Percentiles rank a stretch among this genome's conserved stretches.
These are phyloP conservation scores for Indri indri DNA, from an alignment of 2,113 vertebrate genomes.

Conservation along the genomic window DNA sequence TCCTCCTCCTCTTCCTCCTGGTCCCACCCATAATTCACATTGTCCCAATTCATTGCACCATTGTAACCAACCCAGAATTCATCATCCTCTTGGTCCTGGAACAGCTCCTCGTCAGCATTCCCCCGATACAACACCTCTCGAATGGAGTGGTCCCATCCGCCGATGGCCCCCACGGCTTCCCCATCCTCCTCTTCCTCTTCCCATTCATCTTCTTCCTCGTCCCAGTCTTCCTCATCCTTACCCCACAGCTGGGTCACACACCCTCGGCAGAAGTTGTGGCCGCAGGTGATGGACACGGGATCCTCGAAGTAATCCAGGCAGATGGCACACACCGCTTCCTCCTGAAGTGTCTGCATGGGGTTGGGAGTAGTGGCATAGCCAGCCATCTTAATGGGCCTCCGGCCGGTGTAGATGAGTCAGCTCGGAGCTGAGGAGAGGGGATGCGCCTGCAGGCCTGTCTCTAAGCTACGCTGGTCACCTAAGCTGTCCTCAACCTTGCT, in stretches of 20 bases:
- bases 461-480: too few species aligned
- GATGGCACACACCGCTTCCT: conserved; percentile 82
- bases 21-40: background rate
- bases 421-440: background rate
- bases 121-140: background rate
- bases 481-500: too few species aligned
- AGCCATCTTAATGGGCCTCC: background rate
- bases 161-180: background rate
- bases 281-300: conserved; percentile 80
- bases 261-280: conserved; percentile 80
- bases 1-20: background rate
- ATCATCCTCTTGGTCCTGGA: background rate
- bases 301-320: conserved; percentile 81
- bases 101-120: background rate
- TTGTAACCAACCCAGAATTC: background rate
- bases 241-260: conserved; percentile 82
- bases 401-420: accelerated
- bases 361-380: conserved; percentile 50
- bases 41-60: background rate
- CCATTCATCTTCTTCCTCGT: background rate
- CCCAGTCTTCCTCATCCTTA: background rate
- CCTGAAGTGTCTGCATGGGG: conserved; percentile 81
- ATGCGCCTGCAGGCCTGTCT: accelerated
- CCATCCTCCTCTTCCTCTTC: background rate
- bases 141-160: background rate